Percentiles rank a stretch among this genome's conserved stretches.
Evolutionary conservation across 2,888 invertebrate species (phyloP).

Genomic region (Tetanocera ferruginea): DNA sequence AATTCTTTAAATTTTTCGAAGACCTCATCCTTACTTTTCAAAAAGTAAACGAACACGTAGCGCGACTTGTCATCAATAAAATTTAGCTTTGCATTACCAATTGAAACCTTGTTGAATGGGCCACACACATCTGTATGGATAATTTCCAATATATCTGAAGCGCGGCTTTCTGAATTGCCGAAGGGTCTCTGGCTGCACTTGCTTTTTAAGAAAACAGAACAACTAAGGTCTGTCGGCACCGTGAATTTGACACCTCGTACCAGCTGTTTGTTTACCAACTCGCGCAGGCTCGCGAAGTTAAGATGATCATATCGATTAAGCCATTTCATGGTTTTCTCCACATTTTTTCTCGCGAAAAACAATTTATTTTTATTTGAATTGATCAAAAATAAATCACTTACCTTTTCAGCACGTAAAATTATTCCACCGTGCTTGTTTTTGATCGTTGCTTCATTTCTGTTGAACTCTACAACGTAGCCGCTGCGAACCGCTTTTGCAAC

Average conservation of each 20-base stretch:
- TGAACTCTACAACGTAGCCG: slow-evolving; percentile 29
- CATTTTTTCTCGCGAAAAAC: neutral
- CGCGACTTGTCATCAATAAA: slow-evolving; percentile 24
- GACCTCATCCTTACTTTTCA: slow-evolving; percentile 6
- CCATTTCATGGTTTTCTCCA: slow-evolving; percentile 3
- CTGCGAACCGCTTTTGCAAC: slow-evolving; percentile 14
- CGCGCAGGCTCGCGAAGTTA: neutral
- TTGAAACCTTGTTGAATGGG: slow-evolving; percentile 14
- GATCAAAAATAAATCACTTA: slow-evolving; percentile 8
- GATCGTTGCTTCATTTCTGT: neutral
- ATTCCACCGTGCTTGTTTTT: neutral
- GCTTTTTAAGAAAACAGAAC: neutral
- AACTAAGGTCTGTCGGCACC: slow-evolving; percentile 6
- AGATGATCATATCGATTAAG: neutral
- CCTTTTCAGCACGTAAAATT: neutral
- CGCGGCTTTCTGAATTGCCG: neutral
- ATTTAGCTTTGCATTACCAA: neutral
- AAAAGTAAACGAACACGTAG: slow-evolving; percentile 19
- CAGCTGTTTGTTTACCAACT: neutral
- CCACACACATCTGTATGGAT: slow-evolving; percentile 40
- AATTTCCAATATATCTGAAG: neutral
- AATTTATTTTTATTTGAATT: neutral
- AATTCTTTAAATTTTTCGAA: slow-evolving; percentile 27
- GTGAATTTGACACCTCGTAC: neutral
- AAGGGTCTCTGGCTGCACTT: neutral